phyloP scores from a whole-genome alignment of 1,140 invertebrate species.

The Drosophila nikananu region DNA sequence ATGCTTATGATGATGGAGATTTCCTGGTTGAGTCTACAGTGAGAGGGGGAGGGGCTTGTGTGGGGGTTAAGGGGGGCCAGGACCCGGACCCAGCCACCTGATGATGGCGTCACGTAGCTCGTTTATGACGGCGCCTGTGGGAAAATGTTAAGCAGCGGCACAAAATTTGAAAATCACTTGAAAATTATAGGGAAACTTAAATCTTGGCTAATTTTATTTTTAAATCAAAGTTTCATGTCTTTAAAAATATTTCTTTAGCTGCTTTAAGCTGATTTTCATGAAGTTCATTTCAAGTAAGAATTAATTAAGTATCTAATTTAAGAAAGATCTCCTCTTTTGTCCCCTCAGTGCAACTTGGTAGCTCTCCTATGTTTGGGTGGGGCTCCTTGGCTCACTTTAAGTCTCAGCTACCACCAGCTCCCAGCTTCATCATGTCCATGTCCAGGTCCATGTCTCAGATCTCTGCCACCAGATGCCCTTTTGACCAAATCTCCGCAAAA shows the following conservation, averaged over 20 bases:
- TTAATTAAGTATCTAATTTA: not conserved
- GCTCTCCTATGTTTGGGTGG: constrained; percentile 5
- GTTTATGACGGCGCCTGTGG: constrained; percentile 68
- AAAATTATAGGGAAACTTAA: not conserved
- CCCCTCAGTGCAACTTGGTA: not conserved
- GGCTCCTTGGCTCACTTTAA: constrained; percentile 23
- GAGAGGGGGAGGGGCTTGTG: not conserved
- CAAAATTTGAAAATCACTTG: not conserved
- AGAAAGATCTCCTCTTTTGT: not conserved
- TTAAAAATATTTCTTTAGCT: no score
- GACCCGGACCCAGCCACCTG: constrained; percentile 55
- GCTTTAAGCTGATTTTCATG: not conserved
- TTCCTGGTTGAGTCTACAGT: not conserved
- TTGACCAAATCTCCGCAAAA: constrained; percentile 33
- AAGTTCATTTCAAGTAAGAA: not conserved
- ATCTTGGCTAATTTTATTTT: not conserved
- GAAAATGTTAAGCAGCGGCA: constrained; percentile 42
- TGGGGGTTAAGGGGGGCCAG: not conserved
- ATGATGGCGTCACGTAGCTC: constrained; percentile 78
- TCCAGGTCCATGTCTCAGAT: constrained; percentile 42
- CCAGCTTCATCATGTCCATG: constrained; percentile 15
- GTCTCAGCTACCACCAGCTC: not conserved
- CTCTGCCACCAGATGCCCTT: constrained; percentile 29
- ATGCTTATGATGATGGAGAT: constrained; percentile 36
- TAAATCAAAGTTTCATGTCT: not conserved